Conservation (phyloP, 2,113 vertebrate genomes). For the Corvus cornix region DNA sequence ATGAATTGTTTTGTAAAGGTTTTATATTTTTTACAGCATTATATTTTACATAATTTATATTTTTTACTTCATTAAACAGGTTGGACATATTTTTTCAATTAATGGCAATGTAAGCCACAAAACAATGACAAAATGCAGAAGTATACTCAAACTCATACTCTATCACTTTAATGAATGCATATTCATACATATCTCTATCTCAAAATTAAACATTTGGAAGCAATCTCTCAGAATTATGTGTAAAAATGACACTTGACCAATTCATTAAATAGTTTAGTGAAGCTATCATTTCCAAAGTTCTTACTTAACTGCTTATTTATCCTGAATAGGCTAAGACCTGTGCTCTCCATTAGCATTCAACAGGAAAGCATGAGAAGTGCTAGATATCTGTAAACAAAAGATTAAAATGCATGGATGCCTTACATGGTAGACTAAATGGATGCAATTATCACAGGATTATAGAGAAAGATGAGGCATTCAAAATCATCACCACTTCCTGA, state of each 20-base stretch:
- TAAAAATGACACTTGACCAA: constrained; percentile 17
- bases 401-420: constrained; percentile 55
- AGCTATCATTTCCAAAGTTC: not conserved
- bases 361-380: not conserved
- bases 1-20: not conserved
- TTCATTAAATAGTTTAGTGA: constrained; percentile 28
- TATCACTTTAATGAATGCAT: not conserved
- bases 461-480: constrained; percentile 51
- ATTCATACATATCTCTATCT: not conserved
- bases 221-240: not conserved
- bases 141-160: not conserved
- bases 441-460: constrained; percentile 55
- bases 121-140: not conserved
- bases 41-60: no score
- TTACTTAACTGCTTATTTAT: constrained; percentile 31
- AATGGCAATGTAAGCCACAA: not conserved
- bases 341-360: constrained; percentile 20
- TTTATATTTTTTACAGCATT: not conserved
- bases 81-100: not conserved
- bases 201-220: constrained; percentile 1
- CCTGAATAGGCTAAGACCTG: constrained; percentile 16
- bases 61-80: not conserved
- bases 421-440: constrained; percentile 9
- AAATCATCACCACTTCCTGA: constrained; percentile 35
- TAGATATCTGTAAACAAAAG: constrained; percentile 52